Evolutionary conservation across 2,888 invertebrate species (phyloP), one percentile per base, ranked within the genome.

Genomic region (Eucriotettix oculatus): DNA sequence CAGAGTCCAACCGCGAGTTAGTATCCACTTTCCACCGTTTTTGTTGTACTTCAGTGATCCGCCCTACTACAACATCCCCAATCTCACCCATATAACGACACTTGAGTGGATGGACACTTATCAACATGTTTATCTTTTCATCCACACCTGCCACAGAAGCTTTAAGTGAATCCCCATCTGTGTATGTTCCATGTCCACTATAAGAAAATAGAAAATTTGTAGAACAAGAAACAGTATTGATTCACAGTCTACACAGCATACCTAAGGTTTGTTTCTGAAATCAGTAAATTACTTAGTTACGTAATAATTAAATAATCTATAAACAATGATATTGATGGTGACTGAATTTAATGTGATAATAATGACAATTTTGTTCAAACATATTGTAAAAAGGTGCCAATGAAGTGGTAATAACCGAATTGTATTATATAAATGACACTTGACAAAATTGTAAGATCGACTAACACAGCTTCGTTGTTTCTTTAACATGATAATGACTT

Each of bases 151-250:
- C 96, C 1, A 98, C 92, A 1, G 97, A 94, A 0, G 98, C 86
- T 72, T 90, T 86, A 52, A 98, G 79, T 56, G 81, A 81, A 48
- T 89, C 90, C 68, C 87, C 86, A 57, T 81, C 79, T 59, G 88
- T 84, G 69, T 93, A 97, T 0, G 98, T 98, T 52, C 98, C 99
- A 77, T 99, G 98, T 1, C 98, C 98, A 68, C 97, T 96, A 69
- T 52, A 62, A 16, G 1, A 14, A n/a, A 5, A 7, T 7, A 63
- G 56, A 52, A 58, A 16, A 58, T n/a, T 57, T n/a, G 42, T 40
- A 53, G 60, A 60, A 40, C 53, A 17, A 41, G 57, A 16, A 56
- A 56, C 5, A 29, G 40, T 56, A 42, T 29, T 29, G 29, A 29
- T 29, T 29, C 29, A 29, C 29, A 29, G 2, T 29, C 3, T 29